Base-by-base conservation (phyloP, 2,797 vertebrate genomes). In the Gorsachius magnificus region DNA sequence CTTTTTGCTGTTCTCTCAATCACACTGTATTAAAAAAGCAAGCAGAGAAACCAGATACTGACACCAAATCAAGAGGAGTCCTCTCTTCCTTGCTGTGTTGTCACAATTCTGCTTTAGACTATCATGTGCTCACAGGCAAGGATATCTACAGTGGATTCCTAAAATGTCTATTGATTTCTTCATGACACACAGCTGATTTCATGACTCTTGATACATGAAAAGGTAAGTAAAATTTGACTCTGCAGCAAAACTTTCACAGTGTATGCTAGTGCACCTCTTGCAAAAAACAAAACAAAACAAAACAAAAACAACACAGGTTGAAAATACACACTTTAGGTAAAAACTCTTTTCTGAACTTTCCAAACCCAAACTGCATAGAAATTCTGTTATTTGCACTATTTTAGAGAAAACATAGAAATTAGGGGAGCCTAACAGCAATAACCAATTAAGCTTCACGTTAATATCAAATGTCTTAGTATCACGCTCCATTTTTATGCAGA, bases 301-400 rank as follows among this genome's bases (percentile, higher is more conserved):
- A 46, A 45, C 17, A 19, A 45, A 3, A 11, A 2, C 41, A 16
- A 16, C 41, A 2, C 60, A 4, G 0, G 12, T 15, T 68, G 29
- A 66, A 92, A 88, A 79, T 5, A 63, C 0, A 38, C 0, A 0
- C 17, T 35, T 18, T 24, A 26, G 33, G 28, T 66, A 57, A 79
- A 87, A 84, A 38, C 22, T 79, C 19, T 43, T 25, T 53, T 86
- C 35, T 54, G 38, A 86, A 63, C 43, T 26, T 84, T 46, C n/a
- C 33, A 56, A 72, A 83, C 10, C 13, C n/a, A 36, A 58, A 76
- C 31, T 26, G 14, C 46, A 46, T 5, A 80, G n/a, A 53, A 78
- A 78, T 71, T 57, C 20, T 74, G 50, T 51, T 84, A 77, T 64
- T 72, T n/a, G 53, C 33, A n/a, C 10, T 56, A 11, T 61, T 90